Conservation (phyloP, 2,888 invertebrate genomes). For the Tetragnatha montana region DNA sequence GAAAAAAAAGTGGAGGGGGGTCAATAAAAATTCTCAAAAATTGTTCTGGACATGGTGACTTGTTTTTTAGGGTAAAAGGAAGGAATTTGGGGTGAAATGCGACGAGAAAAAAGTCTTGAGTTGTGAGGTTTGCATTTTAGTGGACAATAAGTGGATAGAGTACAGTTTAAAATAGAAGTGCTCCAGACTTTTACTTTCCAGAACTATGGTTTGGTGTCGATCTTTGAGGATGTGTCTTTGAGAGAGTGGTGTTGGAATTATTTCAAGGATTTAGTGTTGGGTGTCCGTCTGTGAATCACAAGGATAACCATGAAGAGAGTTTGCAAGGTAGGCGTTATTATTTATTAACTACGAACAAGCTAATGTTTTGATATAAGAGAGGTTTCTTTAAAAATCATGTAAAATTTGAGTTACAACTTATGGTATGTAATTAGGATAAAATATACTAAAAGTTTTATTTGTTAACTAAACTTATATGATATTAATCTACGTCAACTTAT, state of each 20-base stretch:
- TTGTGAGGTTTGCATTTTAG: slow-evolving; percentile 16
- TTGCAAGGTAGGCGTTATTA: slow-evolving; percentile 10
- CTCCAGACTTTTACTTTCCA: background rate
- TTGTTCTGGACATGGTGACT: slow-evolving; percentile 54
- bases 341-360: too few species aligned
- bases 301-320: slow-evolving; percentile 13
- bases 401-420: too few species aligned
- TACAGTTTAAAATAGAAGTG: slow-evolving; percentile 32
- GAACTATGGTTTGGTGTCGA: background rate
- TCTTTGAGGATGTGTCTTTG: background rate
- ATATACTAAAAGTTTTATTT: too few species aligned
- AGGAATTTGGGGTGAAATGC: background rate
- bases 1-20: slow-evolving; percentile 32
- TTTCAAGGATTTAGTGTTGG: background rate
- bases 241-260: background rate
- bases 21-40: slow-evolving; percentile 48
- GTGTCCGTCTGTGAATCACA: background rate
- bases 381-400: too few species aligned
- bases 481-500: too few species aligned
- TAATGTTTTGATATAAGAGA: too few species aligned
- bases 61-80: slow-evolving; percentile 64
- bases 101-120: slow-evolving; percentile 33
- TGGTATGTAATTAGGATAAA: too few species aligned
- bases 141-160: background rate
- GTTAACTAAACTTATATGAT: too few species aligned